These are phyloP conservation scores for Orius insidiosus DNA, from an alignment of 1,140 invertebrate species.

Conservation along the genomic window DNA sequence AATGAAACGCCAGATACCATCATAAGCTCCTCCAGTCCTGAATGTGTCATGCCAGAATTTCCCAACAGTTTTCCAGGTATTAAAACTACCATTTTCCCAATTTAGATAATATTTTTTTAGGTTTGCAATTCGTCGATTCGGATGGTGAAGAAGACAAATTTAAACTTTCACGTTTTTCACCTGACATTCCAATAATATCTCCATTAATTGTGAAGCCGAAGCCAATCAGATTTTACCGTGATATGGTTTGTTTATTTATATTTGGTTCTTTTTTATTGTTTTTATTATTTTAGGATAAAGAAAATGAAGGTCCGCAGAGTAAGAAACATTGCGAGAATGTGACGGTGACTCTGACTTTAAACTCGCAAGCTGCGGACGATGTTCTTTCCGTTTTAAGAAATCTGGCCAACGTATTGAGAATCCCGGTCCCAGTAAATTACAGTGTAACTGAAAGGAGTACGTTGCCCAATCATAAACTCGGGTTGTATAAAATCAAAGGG, in stretches of 20 bases:
- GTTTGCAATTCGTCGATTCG: slow-evolving; percentile 43
- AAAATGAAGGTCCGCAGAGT: slow-evolving; percentile 19
- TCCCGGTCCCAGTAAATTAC: slow-evolving; percentile 69
- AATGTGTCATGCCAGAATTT: slow-evolving; percentile 54
- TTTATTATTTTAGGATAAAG: slow-evolving; percentile 20
- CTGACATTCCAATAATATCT: slow-evolving; percentile 50
- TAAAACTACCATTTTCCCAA: too few species aligned
- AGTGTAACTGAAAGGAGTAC: slow-evolving; percentile 67
- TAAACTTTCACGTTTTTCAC: slow-evolving; percentile 39
- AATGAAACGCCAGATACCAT: slow-evolving; percentile 76
- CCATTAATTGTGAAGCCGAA: slow-evolving; percentile 56
- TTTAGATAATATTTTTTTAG: too few species aligned
- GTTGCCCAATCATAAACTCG: slow-evolving; percentile 60
- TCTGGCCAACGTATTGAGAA: slow-evolving; percentile 78
- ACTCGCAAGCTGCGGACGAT: slow-evolving; percentile 76
- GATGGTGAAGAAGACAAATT: slow-evolving; percentile 40
- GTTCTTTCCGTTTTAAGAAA: slow-evolving; percentile 76
- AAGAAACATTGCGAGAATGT: slow-evolving; percentile 39
- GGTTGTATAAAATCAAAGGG: slow-evolving; percentile 58
- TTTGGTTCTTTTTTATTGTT: not conserved
- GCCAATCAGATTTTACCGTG: slow-evolving; percentile 34
- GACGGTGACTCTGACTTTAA: slow-evolving; percentile 80
- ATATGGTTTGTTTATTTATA: slow-evolving; percentile 24
- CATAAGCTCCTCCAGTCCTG: slow-evolving; percentile 74
- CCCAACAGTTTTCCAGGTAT: slow-evolving; percentile 44